These are phyloP conservation scores for Xylota segnis DNA, from an alignment of 2,888 invertebrate genomes.

Conservation along the genomic window DNA sequence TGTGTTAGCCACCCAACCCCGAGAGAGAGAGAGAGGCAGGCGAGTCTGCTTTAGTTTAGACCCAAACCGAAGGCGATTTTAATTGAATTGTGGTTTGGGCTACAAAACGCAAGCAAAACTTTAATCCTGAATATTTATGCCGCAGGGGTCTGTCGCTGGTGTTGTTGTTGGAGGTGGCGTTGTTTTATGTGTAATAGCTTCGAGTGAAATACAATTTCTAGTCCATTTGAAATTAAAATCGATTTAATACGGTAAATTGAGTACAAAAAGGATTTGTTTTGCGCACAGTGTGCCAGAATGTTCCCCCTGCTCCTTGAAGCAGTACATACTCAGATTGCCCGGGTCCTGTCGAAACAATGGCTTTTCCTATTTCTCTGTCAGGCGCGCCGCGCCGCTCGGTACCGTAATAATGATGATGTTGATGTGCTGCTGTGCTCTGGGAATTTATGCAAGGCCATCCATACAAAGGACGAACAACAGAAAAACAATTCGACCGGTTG, in stretches of 20 bases:
- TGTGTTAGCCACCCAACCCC: conserved; percentile 21
- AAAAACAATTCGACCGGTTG: conserved; percentile 26
- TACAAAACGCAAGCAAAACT: conserved; percentile 69
- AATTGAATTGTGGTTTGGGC: conserved; percentile 73
- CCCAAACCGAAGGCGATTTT: conserved; percentile 67
- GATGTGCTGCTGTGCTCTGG: conserved; percentile 29
- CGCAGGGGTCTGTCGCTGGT: conserved; percentile 37
- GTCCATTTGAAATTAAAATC: conserved; percentile 74
- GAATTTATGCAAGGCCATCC: conserved; percentile 41
- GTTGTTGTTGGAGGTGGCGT: conserved; percentile 30
- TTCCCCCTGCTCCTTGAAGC: background rate
- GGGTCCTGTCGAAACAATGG: conserved; percentile 12
- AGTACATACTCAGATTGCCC: conserved; percentile 2
- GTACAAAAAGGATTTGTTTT: conserved; percentile 66
- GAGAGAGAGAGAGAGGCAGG: background rate
- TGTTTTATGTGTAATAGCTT: conserved; percentile 35
- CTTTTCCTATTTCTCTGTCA: background rate
- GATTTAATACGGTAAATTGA: conserved; percentile 73
- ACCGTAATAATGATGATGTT: conserved; percentile 31
- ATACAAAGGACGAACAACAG: conserved; percentile 37
- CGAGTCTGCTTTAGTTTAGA: conserved; percentile 46
- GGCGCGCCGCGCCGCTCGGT: background rate
- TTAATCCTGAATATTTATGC: conserved; percentile 75
- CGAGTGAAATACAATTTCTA: conserved; percentile 64
- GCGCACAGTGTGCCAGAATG: background rate